Conservation (phyloP, 2,888 invertebrate genomes). For the Lepidochrysops patricia region DNA sequence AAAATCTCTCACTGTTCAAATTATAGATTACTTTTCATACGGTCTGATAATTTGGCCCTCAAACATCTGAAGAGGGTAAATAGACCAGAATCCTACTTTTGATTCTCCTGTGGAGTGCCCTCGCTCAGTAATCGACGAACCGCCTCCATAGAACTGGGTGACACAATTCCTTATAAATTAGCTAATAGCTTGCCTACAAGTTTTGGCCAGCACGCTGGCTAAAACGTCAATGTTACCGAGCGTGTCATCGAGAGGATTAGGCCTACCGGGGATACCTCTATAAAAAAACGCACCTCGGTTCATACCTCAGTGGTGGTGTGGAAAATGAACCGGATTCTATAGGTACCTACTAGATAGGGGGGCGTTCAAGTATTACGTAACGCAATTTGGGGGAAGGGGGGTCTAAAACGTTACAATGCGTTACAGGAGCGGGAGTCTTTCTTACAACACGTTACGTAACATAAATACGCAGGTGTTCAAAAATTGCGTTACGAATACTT, state of each 20-base stretch:
- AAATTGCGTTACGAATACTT: too few relatives aligned
- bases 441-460: too few relatives aligned
- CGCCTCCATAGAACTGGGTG: slow-evolving; percentile 62
- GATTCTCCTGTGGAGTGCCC: slow-evolving; percentile 34
- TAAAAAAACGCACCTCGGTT: slow-evolving; percentile 70
- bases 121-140: slow-evolving; percentile 49
- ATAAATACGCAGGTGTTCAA: too few relatives aligned
- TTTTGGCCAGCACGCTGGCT: slow-evolving; percentile 18
- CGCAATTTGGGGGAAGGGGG: too few relatives aligned
- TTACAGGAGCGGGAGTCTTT: too few relatives aligned
- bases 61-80: background rate
- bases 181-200: slow-evolving; percentile 30
- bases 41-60: background rate
- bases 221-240: background rate
- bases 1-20: too few relatives aligned
- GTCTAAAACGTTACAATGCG: too few relatives aligned
- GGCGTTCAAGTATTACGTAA: too few relatives aligned
- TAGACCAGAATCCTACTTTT: slow-evolving; percentile 30
- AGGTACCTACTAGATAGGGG: too few relatives aligned
- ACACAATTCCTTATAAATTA: slow-evolving; percentile 59
- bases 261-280: slow-evolving; percentile 71
- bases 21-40: background rate
- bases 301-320: slow-evolving; percentile 70
- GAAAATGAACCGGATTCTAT: slow-evolving; percentile 51
- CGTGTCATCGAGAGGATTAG: slow-evolving; percentile 51